Evolutionary conservation across 2,797 vertebrate species (phyloP), one percentile per base, ranked within the genome.

Genomic region (Sebastes glaucus): DNA sequence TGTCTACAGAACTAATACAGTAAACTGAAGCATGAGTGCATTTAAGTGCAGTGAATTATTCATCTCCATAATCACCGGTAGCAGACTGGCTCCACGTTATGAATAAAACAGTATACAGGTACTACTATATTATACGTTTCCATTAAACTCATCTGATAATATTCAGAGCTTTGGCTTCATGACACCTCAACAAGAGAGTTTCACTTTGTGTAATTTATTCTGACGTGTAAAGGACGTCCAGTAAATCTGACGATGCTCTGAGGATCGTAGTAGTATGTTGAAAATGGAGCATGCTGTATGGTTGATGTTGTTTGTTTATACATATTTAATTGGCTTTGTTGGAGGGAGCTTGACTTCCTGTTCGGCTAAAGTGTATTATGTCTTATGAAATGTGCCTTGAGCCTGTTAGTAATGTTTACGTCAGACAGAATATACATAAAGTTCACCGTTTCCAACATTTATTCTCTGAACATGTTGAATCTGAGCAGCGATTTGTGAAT

Each of bases 401-500:
- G 49, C 18, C 25, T 22, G 38, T 67, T 20, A n/a, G 25, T 27
- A 13, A 32, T 28, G n/a, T 53, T 71, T 60, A 74, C 53, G 14
- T 23, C 2, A 3, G 14, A 23, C 57, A 80, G 5, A 53, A 30
- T 53, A 5, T 53, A 22, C 52, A 53, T 22, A 53, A 53, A 53
- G 20, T 22, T 53, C 10, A 53, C 52, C 4, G 4, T 22, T 53
- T 53, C 52, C 52, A 22, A 22, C n/a, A 53, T 16, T 67, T 82
- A 14, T 68, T 84, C 71, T 38, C 25, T 46, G 7, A 55, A 38
- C n/a, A 68, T n/a, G 74, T 35, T 56, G 18, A 55, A 64, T 77
- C 35, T 6, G 13, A 56, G 23, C 4, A 25, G 32, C 4, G 4
- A 63, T 46, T 62, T 16, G 3, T 72, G 73, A 75, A 73, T 75